phyloP scores from a whole-genome alignment of 2,888 invertebrate genomes.

The Tenthredo scrophulariae region DNA sequence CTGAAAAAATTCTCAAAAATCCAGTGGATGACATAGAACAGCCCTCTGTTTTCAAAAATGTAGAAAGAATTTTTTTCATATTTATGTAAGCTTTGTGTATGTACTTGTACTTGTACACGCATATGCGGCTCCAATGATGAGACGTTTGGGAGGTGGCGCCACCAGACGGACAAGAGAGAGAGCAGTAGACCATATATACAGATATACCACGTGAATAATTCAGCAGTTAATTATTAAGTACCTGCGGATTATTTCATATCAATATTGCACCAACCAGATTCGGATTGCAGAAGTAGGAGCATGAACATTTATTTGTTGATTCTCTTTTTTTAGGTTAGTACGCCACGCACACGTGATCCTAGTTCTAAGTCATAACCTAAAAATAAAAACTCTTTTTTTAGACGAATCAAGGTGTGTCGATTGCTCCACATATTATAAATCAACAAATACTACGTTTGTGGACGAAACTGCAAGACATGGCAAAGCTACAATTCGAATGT shows the following conservation, averaged over 20 bases:
- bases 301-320: conserved; percentile 25
- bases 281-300: not conserved
- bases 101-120: not conserved
- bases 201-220: no score
- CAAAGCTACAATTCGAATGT: conserved; percentile 58
- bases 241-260: no score
- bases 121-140: no score
- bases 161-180: no score
- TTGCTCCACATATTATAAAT: conserved; percentile 23
- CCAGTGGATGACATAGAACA: no score
- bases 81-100: no score
- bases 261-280: not conserved
- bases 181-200: no score
- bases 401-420: conserved; percentile 19
- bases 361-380: not conserved
- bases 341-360: not conserved
- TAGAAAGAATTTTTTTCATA: no score
- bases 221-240: no score
- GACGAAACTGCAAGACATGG: conserved; percentile 33
- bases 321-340: conserved; percentile 31
- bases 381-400: conserved; percentile 21
- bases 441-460: conserved; percentile 37
- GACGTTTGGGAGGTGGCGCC: no score
- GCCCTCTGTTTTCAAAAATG: no score
- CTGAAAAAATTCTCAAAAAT: no score